A percentile compares a stretch with the other conserved stretches of the same genome.
Evolutionary conservation across 2,888 invertebrate genomes (phyloP).

Genomic region (Rhagonycha fulva): DNA sequence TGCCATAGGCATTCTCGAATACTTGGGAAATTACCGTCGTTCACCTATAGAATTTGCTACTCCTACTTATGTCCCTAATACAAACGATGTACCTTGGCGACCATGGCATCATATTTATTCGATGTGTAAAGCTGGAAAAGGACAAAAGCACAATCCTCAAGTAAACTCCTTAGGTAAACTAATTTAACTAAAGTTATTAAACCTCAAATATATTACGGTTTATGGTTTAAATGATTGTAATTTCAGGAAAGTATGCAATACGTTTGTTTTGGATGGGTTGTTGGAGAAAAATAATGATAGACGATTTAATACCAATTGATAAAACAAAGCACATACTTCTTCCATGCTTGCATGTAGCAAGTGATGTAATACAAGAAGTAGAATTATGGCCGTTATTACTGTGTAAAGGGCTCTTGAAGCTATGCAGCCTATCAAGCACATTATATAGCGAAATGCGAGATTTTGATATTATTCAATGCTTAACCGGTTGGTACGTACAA

Average conservation of each 20-base stretch:
- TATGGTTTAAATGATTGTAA: background rate
- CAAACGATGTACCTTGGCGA: conserved; percentile 48
- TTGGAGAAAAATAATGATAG: conserved; percentile 57
- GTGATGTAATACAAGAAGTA: conserved; percentile 36
- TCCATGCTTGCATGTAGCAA: conserved; percentile 43
- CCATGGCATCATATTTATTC: conserved; percentile 58
- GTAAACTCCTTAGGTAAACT: conserved; percentile 49
- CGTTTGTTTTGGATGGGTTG: conserved; percentile 56
- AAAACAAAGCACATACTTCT: conserved; percentile 47
- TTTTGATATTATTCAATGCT: conserved; percentile 53
- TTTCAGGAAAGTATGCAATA: conserved; percentile 56
- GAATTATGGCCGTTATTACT: conserved; percentile 59
- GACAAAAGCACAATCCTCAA: conserved; percentile 47
- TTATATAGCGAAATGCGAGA: conserved; percentile 48
- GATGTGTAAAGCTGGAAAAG: conserved; percentile 52
- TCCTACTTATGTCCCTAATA: conserved; percentile 45
- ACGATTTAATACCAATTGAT: conserved; percentile 56
- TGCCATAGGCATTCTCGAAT: conserved; percentile 50
- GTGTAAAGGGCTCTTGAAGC: conserved; percentile 55
- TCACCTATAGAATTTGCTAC: conserved; percentile 48
- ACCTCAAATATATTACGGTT: background rate
- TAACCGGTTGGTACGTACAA: conserved; percentile 56
- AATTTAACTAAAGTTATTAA: background rate
- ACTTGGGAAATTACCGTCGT: conserved; percentile 47
- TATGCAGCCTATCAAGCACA: conserved; percentile 53